These are phyloP conservation scores for Boulengeromyrus knoepffleri DNA, from an alignment of 2,113 vertebrate species.

Conservation along the genomic window DNA sequence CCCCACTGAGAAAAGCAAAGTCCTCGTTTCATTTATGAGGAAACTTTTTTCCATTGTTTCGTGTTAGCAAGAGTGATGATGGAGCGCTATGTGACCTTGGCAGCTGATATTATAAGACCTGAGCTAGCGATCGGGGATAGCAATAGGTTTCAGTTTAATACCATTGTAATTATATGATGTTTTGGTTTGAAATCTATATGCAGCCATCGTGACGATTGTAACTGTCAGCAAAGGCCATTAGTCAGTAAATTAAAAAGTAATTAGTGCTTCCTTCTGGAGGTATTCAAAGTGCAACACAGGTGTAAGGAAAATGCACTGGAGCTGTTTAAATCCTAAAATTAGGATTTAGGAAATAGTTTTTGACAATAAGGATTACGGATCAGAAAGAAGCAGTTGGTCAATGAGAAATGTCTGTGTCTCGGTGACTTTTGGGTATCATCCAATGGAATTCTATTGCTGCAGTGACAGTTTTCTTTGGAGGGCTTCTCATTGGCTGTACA, in stretches of 20 bases:
- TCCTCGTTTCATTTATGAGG: neutral
- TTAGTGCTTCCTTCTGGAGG: constrained; percentile 72
- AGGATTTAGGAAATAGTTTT: neutral
- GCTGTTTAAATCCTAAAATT: constrained; percentile 52
- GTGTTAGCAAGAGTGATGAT: neutral
- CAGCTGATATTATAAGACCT: neutral
- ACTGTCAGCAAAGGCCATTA: constrained; percentile 69
- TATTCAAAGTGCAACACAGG: constrained; percentile 67
- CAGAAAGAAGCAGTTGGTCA: neutral
- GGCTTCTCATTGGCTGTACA: neutral
- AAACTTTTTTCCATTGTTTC: neutral
- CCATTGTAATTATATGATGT: constrained; percentile 73
- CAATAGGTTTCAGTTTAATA: constrained; percentile 66
- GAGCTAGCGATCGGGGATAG: constrained; percentile 26
- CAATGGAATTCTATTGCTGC: neutral
- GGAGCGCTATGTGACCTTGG: neutral
- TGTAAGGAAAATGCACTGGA: constrained; percentile 69
- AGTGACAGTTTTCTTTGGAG: neutral
- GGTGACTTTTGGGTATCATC: neutral
- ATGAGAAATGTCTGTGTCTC: neutral
- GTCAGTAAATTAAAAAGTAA: constrained; percentile 78
- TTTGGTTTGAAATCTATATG: constrained; percentile 60
- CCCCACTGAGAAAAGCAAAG: neutral
- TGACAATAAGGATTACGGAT: neutral
- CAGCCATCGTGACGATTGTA: constrained; percentile 63